Evolutionary conservation across 1,140 invertebrate species (phyloP).

Genomic region (Cyrtorhinus lividipennis): DNA sequence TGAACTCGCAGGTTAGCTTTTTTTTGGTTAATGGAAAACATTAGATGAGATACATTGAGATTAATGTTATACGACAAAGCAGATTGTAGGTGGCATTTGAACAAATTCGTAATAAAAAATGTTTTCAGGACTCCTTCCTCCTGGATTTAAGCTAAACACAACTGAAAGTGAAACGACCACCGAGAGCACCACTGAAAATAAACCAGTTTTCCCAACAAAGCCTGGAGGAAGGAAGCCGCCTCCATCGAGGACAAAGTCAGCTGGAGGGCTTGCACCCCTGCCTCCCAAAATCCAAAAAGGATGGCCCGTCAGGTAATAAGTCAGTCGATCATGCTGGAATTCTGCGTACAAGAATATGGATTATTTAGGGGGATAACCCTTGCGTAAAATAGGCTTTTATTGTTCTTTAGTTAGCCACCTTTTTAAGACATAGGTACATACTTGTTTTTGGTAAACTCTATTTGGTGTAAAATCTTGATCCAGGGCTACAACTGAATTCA

Average conservation of each 20-base stretch:
- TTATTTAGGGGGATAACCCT: too few species aligned
- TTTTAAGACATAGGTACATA: too few species aligned
- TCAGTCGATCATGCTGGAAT: too few species aligned
- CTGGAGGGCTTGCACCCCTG: conserved; percentile 26
- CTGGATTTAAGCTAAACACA: conserved; percentile 38
- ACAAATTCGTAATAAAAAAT: too few species aligned
- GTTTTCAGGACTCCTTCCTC: conserved; percentile 38
- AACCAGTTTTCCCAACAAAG: conserved; percentile 63
- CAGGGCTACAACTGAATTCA: conserved; percentile 73
- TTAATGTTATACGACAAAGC: too few species aligned
- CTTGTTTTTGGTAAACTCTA: too few species aligned
- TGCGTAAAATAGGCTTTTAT: too few species aligned
- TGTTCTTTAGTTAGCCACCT: too few species aligned
- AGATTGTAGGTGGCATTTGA: too few species aligned
- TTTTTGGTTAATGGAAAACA: too few species aligned
- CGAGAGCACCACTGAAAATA: conserved; percentile 31
- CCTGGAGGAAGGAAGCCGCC: conserved; percentile 49
- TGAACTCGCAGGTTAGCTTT: conserved; percentile 35
- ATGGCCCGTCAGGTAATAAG: conserved; percentile 53
- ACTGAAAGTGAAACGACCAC: conserved; percentile 22
- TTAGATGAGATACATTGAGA: too few species aligned
- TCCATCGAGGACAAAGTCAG: conserved; percentile 35
- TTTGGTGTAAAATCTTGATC: conserved; percentile 25
- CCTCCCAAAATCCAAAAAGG: conserved; percentile 56
- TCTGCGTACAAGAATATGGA: not conserved